These are phyloP conservation scores for Drosophila buzzatii DNA, from an alignment of 2,888 invertebrate genomes.

Conservation along the genomic window DNA sequence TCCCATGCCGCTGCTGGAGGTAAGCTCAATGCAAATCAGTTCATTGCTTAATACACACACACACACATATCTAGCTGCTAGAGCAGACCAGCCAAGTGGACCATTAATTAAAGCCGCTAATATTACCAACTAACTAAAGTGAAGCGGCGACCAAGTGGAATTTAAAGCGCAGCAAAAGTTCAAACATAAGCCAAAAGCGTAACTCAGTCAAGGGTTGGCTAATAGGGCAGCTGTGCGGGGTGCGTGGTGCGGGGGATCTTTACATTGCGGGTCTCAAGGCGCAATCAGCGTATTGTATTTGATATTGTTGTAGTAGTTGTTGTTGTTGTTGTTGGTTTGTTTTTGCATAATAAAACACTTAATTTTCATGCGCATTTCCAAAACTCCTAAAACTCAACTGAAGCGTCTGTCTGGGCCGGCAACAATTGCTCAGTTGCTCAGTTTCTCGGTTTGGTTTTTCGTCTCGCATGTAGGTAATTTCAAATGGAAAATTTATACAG, in stretches of 20 bases:
- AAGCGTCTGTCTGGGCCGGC: conserved; percentile 42
- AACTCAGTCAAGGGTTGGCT: conserved; percentile 37
- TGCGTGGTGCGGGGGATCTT: conserved; percentile 17
- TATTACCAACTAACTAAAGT: conserved; percentile 58
- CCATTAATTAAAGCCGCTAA: conserved; percentile 75
- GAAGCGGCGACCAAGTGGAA: conserved; percentile 46
- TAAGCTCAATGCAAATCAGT: conserved; percentile 60
- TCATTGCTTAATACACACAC: conserved; percentile 51
- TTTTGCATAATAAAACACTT: conserved; percentile 84
- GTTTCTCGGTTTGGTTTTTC: conserved; percentile 44
- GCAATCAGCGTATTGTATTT: conserved; percentile 41
- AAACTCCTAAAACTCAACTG: conserved; percentile 66
- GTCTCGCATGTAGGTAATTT: conserved; percentile 75
- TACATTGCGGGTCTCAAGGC: conserved; percentile 47
- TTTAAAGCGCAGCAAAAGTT: conserved; percentile 64
- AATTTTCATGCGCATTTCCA: conserved; percentile 80
- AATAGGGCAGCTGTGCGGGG: not conserved
- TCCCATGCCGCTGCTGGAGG: conserved; percentile 53
- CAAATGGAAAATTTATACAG: conserved; percentile 81
- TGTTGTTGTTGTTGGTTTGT: conserved; percentile 52
- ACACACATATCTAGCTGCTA: not conserved
- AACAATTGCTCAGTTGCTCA: conserved; percentile 16
- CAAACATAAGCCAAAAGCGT: conserved; percentile 67
- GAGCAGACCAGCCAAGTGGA: conserved; percentile 32
- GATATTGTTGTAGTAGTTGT: conserved; percentile 9